These are phyloP conservation scores for Pseudocheirus occidentalis DNA, from an alignment of 2,797 vertebrate genomes.

Conservation along the genomic window DNA sequence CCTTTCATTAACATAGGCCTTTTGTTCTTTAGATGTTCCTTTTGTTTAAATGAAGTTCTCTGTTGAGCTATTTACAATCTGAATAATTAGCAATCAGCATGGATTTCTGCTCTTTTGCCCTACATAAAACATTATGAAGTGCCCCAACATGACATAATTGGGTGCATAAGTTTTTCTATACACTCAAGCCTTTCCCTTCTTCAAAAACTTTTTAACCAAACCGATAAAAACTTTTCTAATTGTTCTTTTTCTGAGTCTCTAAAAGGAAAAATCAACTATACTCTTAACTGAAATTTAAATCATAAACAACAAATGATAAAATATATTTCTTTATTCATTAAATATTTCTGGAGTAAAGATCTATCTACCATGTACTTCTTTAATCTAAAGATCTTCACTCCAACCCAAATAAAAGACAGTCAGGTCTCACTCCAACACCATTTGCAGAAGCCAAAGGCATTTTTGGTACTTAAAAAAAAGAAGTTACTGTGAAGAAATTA, in stretches of 20 bases:
- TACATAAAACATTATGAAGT: slow-evolving; percentile 68
- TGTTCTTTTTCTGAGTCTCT: slow-evolving; percentile 64
- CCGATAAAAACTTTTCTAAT: slow-evolving; percentile 60
- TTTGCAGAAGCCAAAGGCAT: slow-evolving; percentile 20
- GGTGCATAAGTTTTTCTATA: slow-evolving; percentile 66
- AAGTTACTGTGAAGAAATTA: slow-evolving; percentile 47
- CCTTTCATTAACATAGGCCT: slow-evolving; percentile 70
- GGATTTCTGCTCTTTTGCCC: slow-evolving; percentile 62
- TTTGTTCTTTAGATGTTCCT: slow-evolving; percentile 69
- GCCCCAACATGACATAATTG: slow-evolving; percentile 67
- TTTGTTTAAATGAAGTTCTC: slow-evolving; percentile 71
- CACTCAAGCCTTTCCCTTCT: slow-evolving; percentile 58
- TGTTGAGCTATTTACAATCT: slow-evolving; percentile 71
- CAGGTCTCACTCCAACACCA: slow-evolving; percentile 28
- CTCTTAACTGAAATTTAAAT: slow-evolving; percentile 60
- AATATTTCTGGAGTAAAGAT: slow-evolving; percentile 56
- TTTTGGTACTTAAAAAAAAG: slow-evolving; percentile 33
- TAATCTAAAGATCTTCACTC: slow-evolving; percentile 24
- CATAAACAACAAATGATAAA: slow-evolving; percentile 60
- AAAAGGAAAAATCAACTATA: slow-evolving; percentile 51
- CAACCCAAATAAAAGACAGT: slow-evolving; percentile 7
- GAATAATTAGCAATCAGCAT: slow-evolving; percentile 79
- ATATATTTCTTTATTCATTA: slow-evolving; percentile 56
- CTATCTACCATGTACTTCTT: slow-evolving; percentile 27
- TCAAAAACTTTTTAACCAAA: slow-evolving; percentile 74